These are phyloP conservation scores for Mesaphorura yosii DNA, from an alignment of 1,140 invertebrate genomes.

Conservation along the genomic window DNA sequence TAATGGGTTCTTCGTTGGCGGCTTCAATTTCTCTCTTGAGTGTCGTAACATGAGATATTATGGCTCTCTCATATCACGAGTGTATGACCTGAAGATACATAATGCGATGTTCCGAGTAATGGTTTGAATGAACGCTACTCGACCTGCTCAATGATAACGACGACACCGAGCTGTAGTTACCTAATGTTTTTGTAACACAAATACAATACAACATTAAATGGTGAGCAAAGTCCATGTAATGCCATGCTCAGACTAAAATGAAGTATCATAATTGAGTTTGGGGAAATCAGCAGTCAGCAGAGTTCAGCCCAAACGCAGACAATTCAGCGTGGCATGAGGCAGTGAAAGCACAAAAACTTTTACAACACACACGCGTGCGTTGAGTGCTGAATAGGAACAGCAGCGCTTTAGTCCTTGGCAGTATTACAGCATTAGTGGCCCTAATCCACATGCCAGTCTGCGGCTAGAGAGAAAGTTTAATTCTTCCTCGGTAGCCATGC, in stretches of 20 bases:
- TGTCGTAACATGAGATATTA: neutral
- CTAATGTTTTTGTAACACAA: neutral
- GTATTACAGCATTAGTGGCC: neutral
- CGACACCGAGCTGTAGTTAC: neutral
- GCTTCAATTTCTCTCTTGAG: neutral
- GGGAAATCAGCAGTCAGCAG: too few relatives aligned
- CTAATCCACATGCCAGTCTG: neutral
- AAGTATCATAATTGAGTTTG: too few relatives aligned
- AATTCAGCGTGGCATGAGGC: too few relatives aligned
- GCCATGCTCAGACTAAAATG: too few relatives aligned
- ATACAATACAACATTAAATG: too few relatives aligned
- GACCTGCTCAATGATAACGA: neutral
- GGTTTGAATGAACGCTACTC: neutral
- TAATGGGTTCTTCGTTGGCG: neutral
- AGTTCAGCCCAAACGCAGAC: too few relatives aligned
- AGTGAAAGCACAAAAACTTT: too few relatives aligned
- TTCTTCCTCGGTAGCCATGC: neutral
- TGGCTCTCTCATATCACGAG: neutral
- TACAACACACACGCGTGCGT: too few relatives aligned
- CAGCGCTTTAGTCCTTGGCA: neutral
- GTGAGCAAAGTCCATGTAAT: too few relatives aligned
- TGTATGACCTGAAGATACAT: neutral
- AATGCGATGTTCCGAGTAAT: neutral
- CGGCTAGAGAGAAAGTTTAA: neutral
- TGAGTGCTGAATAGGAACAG: neutral